phyloP scores from a whole-genome alignment of 2,888 invertebrate genomes.

The Drosophila neotestacea region DNA sequence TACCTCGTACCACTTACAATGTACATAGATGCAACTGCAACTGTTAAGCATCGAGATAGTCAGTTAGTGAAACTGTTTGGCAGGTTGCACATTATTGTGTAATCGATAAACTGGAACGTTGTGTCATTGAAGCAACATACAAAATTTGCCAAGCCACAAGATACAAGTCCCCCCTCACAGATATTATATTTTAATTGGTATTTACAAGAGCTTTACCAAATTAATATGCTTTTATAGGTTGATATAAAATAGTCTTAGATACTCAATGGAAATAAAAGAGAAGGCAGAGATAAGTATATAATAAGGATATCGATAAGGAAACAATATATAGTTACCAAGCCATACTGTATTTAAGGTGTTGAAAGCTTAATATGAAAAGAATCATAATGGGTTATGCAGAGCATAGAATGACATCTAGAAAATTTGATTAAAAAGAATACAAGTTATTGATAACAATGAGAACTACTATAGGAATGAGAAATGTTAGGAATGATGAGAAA shows the following conservation, averaged over 20 bases:
- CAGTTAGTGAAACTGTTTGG: constrained; percentile 54
- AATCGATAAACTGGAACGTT: constrained; percentile 61
- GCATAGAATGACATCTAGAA: too few relatives aligned
- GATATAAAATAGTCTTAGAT: background rate
- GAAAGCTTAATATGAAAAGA: too few relatives aligned
- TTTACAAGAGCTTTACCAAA: background rate
- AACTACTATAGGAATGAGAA: too few relatives aligned
- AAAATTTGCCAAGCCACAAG: background rate
- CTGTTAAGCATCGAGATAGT: constrained; percentile 29
- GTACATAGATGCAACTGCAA: constrained; percentile 43
- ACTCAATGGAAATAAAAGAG: too few relatives aligned
- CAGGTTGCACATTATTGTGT: constrained; percentile 60
- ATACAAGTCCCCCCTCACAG: background rate
- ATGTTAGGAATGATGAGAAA: too few relatives aligned
- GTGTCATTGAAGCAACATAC: constrained; percentile 47
- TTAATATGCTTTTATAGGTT: background rate
- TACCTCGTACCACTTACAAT: constrained; percentile 46
- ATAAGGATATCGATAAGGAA: too few relatives aligned
- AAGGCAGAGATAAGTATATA: too few relatives aligned
- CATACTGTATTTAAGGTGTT: too few relatives aligned
- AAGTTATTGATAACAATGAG: too few relatives aligned
- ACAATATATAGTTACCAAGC: too few relatives aligned
- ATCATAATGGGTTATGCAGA: too few relatives aligned
- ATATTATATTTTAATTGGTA: constrained; percentile 12
- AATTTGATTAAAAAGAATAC: too few relatives aligned